These are phyloP conservation scores for Plagiodera versicolora DNA, from an alignment of 2,888 invertebrate species.

Conservation along the genomic window DNA sequence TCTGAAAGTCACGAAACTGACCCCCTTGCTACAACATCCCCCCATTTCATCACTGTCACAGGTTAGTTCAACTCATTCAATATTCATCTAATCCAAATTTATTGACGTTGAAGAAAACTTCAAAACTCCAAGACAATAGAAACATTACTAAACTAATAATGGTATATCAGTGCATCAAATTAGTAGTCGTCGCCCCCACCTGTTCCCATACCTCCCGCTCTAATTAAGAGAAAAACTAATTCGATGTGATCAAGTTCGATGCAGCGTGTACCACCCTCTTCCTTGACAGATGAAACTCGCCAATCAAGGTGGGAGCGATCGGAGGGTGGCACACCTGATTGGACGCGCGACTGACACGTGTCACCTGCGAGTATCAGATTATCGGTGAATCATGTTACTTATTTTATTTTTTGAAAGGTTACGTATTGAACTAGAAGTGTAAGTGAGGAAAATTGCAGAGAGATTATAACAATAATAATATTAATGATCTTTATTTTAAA, in stretches of 20 bases:
- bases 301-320: slow-evolving; percentile 16
- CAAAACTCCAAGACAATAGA: too few species aligned
- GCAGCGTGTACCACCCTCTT: slow-evolving; percentile 18
- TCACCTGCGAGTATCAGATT: slow-evolving; percentile 45
- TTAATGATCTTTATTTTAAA: too few species aligned
- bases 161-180: too few species aligned
- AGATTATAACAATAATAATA: too few species aligned
- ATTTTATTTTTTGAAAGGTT: slow-evolving; percentile 1
- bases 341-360: slow-evolving; percentile 42
- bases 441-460: too few species aligned
- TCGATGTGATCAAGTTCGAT: slow-evolving; percentile 23
- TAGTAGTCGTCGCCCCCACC: too few species aligned
- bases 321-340: slow-evolving; percentile 33
- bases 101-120: too few species aligned
- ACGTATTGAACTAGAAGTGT: background rate
- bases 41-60: slow-evolving; percentile 73
- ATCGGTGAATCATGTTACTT: slow-evolving; percentile 41
- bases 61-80: slow-evolving; percentile 54
- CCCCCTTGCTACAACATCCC: slow-evolving; percentile 56
- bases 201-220: slow-evolving; percentile 15
- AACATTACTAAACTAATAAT: too few species aligned
- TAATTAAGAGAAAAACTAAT: slow-evolving; percentile 27
- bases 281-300: slow-evolving; percentile 28
- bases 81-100: too few species aligned
- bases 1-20: slow-evolving; percentile 58